Evolutionary conservation across 2,113 vertebrate genomes (phyloP).

Genomic region (Menidia beryllina): DNA sequence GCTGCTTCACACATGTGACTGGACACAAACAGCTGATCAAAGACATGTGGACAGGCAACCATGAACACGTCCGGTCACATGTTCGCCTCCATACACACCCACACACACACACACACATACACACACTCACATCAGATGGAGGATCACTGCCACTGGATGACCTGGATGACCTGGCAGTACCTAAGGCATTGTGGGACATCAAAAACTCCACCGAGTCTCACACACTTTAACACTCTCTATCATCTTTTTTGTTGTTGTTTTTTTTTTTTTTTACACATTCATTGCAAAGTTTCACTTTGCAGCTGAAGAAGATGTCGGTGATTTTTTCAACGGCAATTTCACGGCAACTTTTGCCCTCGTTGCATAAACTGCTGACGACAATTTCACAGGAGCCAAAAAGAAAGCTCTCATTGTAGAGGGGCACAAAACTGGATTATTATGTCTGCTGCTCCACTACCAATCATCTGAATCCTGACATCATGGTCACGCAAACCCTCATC

Average conservation of each 20-base stretch:
- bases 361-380: constrained; percentile 38
- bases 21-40: constrained; percentile 68
- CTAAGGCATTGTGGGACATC: neutral
- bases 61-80: constrained; percentile 68
- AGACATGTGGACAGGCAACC: constrained; percentile 66
- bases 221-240: too few species aligned
- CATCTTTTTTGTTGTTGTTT: too few species aligned
- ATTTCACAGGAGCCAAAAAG: constrained; percentile 26
- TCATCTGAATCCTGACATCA: constrained; percentile 71
- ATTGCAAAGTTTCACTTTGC: too few species aligned
- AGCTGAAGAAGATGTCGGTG: constrained; percentile 21
- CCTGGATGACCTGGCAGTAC: neutral
- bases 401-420: constrained; percentile 55
- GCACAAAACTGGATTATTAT: constrained; percentile 25
- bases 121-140: neutral
- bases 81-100: constrained; percentile 32
- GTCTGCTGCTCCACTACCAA: constrained; percentile 31
- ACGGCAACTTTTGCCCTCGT: constrained; percentile 2
- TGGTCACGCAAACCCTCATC: constrained; percentile 36
- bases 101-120: neutral
- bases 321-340: constrained; percentile 26
- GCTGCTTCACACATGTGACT: constrained; percentile 39
- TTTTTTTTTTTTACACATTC: too few species aligned
- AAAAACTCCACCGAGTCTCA: neutral
- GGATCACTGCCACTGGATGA: neutral